These are phyloP conservation scores for Nicator chloris DNA, from an alignment of 2,113 vertebrate species.

Conservation along the genomic window DNA sequence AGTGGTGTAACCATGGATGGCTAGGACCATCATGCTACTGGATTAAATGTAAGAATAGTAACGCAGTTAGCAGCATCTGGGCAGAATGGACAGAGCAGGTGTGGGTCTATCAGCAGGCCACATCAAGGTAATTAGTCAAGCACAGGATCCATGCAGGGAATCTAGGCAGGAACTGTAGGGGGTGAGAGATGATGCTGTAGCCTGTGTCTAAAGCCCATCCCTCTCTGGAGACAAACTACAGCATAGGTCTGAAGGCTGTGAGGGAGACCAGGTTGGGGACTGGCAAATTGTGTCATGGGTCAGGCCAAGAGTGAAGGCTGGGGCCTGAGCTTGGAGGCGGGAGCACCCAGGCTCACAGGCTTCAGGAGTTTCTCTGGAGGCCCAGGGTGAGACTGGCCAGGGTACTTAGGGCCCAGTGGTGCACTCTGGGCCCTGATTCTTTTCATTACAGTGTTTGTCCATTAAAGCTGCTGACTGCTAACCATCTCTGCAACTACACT, in stretches of 20 bases:
- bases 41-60: not conserved
- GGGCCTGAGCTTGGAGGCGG: not conserved
- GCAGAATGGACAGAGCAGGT: not conserved
- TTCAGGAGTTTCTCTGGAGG: not conserved
- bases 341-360: not conserved
- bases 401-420: not conserved
- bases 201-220: rapidly evolving
- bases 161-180: not conserved
- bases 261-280: not conserved
- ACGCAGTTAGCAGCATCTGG: not conserved
- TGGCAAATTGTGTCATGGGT: not conserved
- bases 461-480: not conserved
- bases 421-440: not conserved
- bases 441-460: not conserved
- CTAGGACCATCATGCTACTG: not conserved
- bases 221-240: not conserved
- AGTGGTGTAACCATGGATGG: not conserved
- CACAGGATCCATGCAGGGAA: not conserved
- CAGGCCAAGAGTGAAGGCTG: not conserved
- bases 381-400: not conserved
- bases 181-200: not conserved
- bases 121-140: not conserved
- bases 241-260: not conserved
- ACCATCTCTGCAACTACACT: not conserved
- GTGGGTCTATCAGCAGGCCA: not conserved